Evolutionary conservation across 2,888 invertebrate species (phyloP).

Genomic region (Andrena hattorfiana): DNA sequence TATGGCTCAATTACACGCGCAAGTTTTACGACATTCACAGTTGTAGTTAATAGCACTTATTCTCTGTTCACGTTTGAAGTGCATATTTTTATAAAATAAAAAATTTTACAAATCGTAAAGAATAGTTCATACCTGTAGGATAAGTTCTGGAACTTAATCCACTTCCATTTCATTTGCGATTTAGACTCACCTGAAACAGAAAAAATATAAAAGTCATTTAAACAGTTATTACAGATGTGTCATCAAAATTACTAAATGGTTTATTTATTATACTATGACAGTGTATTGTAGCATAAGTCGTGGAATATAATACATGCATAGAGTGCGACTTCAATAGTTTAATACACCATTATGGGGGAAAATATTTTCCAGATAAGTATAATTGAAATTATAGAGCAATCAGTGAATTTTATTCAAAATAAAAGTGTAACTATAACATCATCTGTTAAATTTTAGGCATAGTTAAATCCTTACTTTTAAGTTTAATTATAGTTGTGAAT

Average conservation of each 20-base stretch:
- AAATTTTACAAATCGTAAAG: background rate
- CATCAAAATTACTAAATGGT: background rate
- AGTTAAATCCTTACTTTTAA: background rate
- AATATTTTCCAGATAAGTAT: no score
- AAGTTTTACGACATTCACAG: no score
- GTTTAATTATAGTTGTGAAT: slow-evolving; percentile 20
- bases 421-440: background rate
- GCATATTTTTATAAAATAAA: background rate
- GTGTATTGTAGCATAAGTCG: background rate
- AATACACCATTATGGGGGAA: no score
- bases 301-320: no score
- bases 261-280: slow-evolving; percentile 15
- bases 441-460: background rate
- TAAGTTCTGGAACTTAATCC: background rate
- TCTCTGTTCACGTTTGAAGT: no score
- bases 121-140: background rate
- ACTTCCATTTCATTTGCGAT: background rate
- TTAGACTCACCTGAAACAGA: slow-evolving; percentile 40
- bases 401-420: no score
- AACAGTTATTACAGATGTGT: background rate
- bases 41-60: no score
- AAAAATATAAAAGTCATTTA: background rate
- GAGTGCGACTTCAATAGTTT: no score
- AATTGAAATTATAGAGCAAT: no score
- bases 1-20: background rate